Evolutionary conservation across 2,797 vertebrate species (phyloP).

Genomic region (Anas bernieri): DNA sequence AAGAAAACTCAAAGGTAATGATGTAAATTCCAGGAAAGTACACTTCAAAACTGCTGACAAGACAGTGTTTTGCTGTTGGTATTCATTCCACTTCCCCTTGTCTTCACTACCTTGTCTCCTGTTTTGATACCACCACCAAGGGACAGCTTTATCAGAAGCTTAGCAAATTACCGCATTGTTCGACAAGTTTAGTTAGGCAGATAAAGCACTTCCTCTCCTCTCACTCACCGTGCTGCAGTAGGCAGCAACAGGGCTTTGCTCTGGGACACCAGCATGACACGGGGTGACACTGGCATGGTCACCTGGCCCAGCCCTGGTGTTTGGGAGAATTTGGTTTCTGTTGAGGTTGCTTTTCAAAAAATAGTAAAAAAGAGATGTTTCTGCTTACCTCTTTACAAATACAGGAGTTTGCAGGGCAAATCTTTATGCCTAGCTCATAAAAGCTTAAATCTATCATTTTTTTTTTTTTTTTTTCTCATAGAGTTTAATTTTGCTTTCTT

Average conservation of each 20-base stretch:
- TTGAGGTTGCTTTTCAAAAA: not conserved
- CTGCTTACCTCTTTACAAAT: not conserved
- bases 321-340: not conserved
- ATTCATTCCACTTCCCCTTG: not conserved
- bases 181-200: slow-evolving; percentile 7
- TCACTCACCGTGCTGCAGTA: not conserved
- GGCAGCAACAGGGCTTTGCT: not conserved
- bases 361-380: not conserved
- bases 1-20: not conserved
- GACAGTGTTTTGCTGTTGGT: not conserved
- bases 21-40: not conserved
- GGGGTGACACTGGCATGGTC: not conserved
- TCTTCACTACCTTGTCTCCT: not conserved
- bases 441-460: not conserved
- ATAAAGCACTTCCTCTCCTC: not conserved
- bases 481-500: not conserved
- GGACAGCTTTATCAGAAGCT: not conserved
- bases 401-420: not conserved
- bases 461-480: not conserved
- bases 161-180: not conserved
- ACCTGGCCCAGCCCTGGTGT: accelerated
- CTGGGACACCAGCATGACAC: not conserved
- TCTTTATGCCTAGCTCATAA: not conserved
- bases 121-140: not conserved
- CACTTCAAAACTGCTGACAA: not conserved